Percentiles rank a stretch among this genome's conserved stretches.
These are phyloP conservation scores for Macrophya alboannulata DNA, from an alignment of 2,888 invertebrate genomes.

Conservation along the genomic window DNA sequence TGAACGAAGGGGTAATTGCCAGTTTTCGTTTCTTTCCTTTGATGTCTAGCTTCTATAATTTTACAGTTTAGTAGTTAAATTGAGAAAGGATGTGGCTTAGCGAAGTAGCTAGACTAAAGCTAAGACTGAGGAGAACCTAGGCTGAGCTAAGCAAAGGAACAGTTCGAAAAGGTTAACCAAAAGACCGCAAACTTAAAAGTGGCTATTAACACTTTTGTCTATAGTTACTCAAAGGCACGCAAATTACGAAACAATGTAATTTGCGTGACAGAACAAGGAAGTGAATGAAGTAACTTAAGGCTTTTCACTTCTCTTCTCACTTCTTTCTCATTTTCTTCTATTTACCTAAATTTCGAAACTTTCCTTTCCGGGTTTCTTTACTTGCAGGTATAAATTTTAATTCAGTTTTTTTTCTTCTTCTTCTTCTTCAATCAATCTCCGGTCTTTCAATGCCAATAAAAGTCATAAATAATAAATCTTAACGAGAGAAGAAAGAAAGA, in stretches of 20 bases:
- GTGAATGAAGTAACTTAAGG: conserved; percentile 48
- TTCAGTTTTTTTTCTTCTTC: neutral
- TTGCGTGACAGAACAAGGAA: conserved; percentile 55
- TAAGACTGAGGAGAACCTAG: no score
- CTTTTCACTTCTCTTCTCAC: conserved; percentile 38
- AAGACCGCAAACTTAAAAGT: conserved; percentile 47
- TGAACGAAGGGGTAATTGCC: neutral
- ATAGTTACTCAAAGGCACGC: conserved; percentile 39
- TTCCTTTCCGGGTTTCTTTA: neutral
- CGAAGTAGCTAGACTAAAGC: neutral
- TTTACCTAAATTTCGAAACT: conserved; percentile 30
- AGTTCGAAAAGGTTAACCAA: conserved; percentile 50
- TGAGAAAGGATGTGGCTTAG: conserved; percentile 39
- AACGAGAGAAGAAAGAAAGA: no score
- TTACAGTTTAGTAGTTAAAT: conserved; percentile 28
- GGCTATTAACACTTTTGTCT: conserved; percentile 53
- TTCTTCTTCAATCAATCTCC: neutral
- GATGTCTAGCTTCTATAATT: conserved; percentile 2
- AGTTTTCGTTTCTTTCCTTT: neutral
- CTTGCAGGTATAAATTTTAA: neutral
- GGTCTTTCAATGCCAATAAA: neutral
- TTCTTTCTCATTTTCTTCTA: conserved; percentile 24
- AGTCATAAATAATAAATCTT: no score
- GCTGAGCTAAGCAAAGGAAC: neutral
- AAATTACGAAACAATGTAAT: conserved; percentile 54